Evolutionary conservation across 2,113 vertebrate genomes (phyloP).

Genomic region (Terrapene triunguis): DNA sequence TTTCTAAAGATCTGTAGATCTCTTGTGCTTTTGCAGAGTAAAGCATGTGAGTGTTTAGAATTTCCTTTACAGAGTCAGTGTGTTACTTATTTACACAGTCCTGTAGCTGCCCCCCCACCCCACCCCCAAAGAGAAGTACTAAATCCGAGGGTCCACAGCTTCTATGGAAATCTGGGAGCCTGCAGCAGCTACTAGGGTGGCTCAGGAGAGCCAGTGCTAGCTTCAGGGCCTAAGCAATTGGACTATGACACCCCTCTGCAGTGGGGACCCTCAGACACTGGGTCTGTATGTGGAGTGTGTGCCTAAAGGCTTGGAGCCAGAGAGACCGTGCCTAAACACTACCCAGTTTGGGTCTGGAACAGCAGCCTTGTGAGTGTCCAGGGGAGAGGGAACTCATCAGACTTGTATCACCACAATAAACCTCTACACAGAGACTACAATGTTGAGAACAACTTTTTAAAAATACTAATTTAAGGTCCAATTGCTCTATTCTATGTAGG

Average conservation of each 20-base stretch:
- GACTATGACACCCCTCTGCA: too few species aligned
- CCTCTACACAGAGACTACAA: constrained; percentile 30
- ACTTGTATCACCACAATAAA: constrained; percentile 29
- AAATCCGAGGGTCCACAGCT: background rate
- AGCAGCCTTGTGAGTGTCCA: background rate
- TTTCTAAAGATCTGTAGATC: background rate
- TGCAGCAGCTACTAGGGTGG: background rate
- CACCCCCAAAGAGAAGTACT: background rate
- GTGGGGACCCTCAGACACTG: too few species aligned
- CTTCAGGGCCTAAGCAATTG: background rate
- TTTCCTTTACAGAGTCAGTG: background rate
- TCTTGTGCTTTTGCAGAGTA: background rate
- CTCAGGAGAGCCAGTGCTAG: background rate
- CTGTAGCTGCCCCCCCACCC: background rate
- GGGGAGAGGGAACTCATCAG: background rate
- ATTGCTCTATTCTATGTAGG: constrained; percentile 30
- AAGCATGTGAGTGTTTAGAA: background rate
- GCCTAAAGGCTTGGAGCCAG: background rate
- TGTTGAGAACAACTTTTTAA: constrained; percentile 34
- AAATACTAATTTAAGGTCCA: constrained; percentile 30
- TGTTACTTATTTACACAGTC: background rate
- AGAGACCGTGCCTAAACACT: background rate
- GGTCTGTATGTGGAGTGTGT: background rate
- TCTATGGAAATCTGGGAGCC: background rate
- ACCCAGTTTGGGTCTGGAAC: background rate